Percentiles rank a stretch among this genome's conserved stretches.
Evolutionary conservation across 2,113 vertebrate species (phyloP).

Genomic region (Todiramphus saurophagus): DNA sequence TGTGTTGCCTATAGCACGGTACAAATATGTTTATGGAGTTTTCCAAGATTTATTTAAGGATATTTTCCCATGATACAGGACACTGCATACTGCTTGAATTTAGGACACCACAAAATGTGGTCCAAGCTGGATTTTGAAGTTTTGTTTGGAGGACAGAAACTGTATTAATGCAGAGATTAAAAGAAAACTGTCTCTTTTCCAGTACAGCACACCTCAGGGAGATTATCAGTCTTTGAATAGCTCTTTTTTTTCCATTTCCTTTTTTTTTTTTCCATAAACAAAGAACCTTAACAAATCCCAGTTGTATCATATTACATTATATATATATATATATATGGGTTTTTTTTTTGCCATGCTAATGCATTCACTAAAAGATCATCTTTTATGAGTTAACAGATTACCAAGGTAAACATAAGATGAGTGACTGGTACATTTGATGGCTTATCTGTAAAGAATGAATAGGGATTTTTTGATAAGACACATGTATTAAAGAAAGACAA

Average conservation of each 20-base stretch:
- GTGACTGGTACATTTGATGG: not conserved
- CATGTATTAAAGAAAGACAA: not conserved
- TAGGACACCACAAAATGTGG: not conserved
- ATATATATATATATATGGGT: not conserved
- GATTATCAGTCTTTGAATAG: not conserved
- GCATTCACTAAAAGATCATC: not conserved
- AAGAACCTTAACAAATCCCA: not conserved
- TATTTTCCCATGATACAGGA: not conserved
- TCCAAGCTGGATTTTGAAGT: not conserved
- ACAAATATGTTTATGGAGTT: not conserved
- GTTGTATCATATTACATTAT: not conserved
- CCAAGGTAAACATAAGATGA: not conserved
- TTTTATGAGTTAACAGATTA: not conserved
- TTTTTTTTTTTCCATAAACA: not conserved
- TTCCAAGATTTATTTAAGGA: not conserved
- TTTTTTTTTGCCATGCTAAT: not conserved
- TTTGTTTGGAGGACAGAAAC: not conserved
- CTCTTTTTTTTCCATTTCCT: not conserved
- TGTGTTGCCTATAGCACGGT: not conserved
- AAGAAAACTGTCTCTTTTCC: not conserved
- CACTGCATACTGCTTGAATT: not conserved
- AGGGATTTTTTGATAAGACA: not conserved
- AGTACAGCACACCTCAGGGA: not conserved
- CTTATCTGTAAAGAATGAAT: not conserved
- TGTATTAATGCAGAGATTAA: not conserved